Conservation (phyloP, 2,888 invertebrate genomes). For the Caenorhabditis parvicauda region DNA sequence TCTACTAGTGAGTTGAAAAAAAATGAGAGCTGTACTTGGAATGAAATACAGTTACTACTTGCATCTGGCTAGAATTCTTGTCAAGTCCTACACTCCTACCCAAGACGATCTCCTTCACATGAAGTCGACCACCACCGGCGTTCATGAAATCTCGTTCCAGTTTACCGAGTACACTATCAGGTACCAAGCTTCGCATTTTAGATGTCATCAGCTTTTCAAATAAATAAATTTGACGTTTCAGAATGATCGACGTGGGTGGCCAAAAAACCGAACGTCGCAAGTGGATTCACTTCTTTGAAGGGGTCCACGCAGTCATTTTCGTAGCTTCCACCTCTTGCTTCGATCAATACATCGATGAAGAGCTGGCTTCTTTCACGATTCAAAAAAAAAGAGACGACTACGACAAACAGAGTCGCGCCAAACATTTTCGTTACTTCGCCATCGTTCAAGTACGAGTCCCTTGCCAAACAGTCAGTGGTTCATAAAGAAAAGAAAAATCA, state of each 20-base stretch:
- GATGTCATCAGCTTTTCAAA: neutral
- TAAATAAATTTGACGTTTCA: conserved; percentile 2
- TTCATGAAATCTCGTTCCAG: conserved; percentile 35
- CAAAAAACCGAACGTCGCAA: conserved; percentile 34
- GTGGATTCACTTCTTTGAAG: conserved; percentile 41
- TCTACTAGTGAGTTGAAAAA: conserved; percentile 19
- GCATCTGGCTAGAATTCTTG: conserved; percentile 16
- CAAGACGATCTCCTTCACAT: conserved; percentile 27
- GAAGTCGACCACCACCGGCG: conserved; percentile 25
- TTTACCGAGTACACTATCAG: conserved; percentile 22
- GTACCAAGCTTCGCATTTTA: too few relatives aligned
- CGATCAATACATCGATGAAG: conserved; percentile 27
- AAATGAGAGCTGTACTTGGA: neutral
- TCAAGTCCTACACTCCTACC: conserved; percentile 19
- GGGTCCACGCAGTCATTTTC: conserved; percentile 34
- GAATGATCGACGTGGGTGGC: conserved; percentile 37
- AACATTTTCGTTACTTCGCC: too few relatives aligned
- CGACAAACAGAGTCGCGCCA: too few relatives aligned
- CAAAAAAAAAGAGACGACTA: too few relatives aligned
- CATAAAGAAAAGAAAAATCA: too few relatives aligned
- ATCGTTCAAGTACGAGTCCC: too few relatives aligned
- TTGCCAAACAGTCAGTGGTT: too few relatives aligned
- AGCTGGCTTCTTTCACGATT: conserved; percentile 5
- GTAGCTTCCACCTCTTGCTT: conserved; percentile 26
- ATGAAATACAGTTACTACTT: conserved; percentile 26